These are phyloP conservation scores for Anarsia innoxiella DNA, from an alignment of 2,888 invertebrate genomes.

Conservation along the genomic window DNA sequence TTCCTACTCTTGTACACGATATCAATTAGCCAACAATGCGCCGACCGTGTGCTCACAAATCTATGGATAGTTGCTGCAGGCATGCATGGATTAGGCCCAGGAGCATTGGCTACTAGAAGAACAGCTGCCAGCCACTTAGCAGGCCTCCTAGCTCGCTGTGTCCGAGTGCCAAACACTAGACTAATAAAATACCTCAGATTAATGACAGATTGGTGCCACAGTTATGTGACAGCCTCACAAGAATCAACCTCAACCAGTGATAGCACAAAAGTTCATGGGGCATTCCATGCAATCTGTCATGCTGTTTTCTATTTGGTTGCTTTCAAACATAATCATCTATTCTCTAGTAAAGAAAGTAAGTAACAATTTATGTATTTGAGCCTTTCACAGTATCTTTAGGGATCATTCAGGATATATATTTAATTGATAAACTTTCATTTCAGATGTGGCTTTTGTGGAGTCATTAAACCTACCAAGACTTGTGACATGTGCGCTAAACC, in stretches of 20 bases:
- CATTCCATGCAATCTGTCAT: conserved; percentile 95
- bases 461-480: conserved; percentile 89
- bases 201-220: conserved; percentile 89
- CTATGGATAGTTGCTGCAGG: conserved; percentile 62
- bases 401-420: background rate
- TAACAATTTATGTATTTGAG: conserved; percentile 19
- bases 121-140: conserved; percentile 61
- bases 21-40: conserved; percentile 64
- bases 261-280: conserved; percentile 80
- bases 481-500: conserved; percentile 90
- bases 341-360: conserved; percentile 84
- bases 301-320: conserved; percentile 94
- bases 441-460: conserved; percentile 87
- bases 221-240: conserved; percentile 82
- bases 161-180: conserved; percentile 53
- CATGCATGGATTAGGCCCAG: conserved; percentile 46
- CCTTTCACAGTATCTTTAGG: background rate
- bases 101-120: conserved; percentile 50
- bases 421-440: conserved; percentile 34
- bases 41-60: conserved; percentile 49
- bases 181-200: conserved; percentile 72
- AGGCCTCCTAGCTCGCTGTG: conserved; percentile 59
- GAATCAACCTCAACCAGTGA: conserved; percentile 59
- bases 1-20: conserved; percentile 66
- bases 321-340: conserved; percentile 90